Evolutionary conservation across 2,888 invertebrate genomes (phyloP).

Genomic region (Meganola albula): DNA sequence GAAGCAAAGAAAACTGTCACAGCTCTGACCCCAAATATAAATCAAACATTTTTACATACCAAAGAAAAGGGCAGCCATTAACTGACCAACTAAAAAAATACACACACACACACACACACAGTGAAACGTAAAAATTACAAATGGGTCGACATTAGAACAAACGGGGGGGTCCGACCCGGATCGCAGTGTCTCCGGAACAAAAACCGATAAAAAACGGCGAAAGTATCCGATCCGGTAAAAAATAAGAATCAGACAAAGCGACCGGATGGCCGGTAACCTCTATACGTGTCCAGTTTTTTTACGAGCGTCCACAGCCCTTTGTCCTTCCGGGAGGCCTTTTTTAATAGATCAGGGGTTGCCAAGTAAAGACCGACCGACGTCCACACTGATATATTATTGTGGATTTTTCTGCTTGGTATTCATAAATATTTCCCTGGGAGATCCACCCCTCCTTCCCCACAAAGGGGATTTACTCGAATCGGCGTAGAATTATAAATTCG

Average conservation of each 20-base stretch:
- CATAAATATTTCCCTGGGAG: constrained; percentile 72
- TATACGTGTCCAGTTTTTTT: constrained; percentile 76
- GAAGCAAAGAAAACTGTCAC: constrained; percentile 32
- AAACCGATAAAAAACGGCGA: constrained; percentile 74
- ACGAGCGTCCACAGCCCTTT: constrained; percentile 65
- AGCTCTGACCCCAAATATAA: constrained; percentile 35
- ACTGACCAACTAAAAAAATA: constrained; percentile 49
- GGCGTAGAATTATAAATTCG: constrained; percentile 76
- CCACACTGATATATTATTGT: constrained; percentile 77
- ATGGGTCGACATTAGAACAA: constrained; percentile 72
- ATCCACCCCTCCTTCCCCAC: constrained; percentile 29
- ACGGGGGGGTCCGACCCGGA: constrained; percentile 48
- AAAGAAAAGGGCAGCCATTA: constrained; percentile 56
- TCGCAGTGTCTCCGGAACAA: constrained; percentile 70
- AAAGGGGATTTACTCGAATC: constrained; percentile 66
- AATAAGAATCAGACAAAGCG: constrained; percentile 76
- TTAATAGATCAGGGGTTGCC: constrained; percentile 76
- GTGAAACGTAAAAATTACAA: constrained; percentile 68
- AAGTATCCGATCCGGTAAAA: constrained; percentile 76
- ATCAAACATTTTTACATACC: constrained; percentile 56
- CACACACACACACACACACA: constrained; percentile 36
- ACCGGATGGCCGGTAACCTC: constrained; percentile 60
- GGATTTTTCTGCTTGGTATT: constrained; percentile 76
- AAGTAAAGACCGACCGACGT: constrained; percentile 68
- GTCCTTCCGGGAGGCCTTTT: constrained; percentile 74